Evolutionary conservation across 2,797 vertebrate genomes (phyloP), one percentile per base, ranked within the genome.

Genomic region (Denticeps clupeoides): DNA sequence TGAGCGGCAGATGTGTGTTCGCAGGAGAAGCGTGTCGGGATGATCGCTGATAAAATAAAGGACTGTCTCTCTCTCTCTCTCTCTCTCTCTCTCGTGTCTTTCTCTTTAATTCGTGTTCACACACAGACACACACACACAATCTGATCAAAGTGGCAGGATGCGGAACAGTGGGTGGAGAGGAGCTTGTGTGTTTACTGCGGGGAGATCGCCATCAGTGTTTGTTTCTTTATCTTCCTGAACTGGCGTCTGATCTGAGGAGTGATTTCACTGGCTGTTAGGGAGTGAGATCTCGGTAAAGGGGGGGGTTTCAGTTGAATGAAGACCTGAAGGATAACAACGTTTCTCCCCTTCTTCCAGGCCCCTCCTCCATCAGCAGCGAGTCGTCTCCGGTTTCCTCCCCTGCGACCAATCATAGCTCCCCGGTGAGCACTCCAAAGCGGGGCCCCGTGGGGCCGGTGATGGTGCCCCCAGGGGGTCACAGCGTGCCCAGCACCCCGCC

Each of bases 291-390:
- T n/a, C n/a, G n/a, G n/a, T n/a, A n/a, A n/a, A n/a, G n/a, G n/a
- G n/a, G n/a, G n/a, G n/a, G n/a, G n/a, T n/a, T n/a, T n/a, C n/a
- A n/a, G n/a, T n/a, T n/a, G n/a, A n/a, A n/a, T n/a, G n/a, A n/a
- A n/a, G n/a, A n/a, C n/a, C n/a, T n/a, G n/a, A n/a, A n/a, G n/a
- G n/a, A n/a, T n/a, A n/a, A n/a, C n/a, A n/a, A n/a, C n/a, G n/a
- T n/a, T n/a, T n/a, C 12, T 18, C 4, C 43, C 16, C 22, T 23
- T 60, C n/a, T 65, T 78, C 72, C 80, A 88, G 91, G 89, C 5
- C 98, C n/a, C n/a, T n/a, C 94, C 28, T 97, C 94, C 15, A 90
- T 97, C 81, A 98, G 94, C 84, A 96, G 87, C 7, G 94, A 98
- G 68, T 97, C 94, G 0, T 97, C 94, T 44, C 94, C 93, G 0